Evolutionary conservation across 2,888 invertebrate genomes (phyloP), one percentile per base, ranked within the genome.

Genomic region (Pyrgus malvae): DNA sequence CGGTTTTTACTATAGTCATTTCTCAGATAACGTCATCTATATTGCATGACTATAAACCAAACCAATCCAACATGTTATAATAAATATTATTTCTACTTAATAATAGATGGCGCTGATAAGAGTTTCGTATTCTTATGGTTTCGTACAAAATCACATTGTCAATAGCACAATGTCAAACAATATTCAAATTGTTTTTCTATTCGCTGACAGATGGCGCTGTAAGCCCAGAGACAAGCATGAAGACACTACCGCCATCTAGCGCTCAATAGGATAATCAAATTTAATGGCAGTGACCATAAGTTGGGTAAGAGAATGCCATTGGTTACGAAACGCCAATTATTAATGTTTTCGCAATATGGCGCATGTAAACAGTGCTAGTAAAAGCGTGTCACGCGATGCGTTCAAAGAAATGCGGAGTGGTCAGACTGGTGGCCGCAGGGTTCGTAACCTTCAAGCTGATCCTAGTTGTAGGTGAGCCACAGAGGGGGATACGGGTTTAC

Each of bases 381-480:
- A 57, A 60, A 57, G 40, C 51, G 55, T 59, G 59, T 55, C 59
- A 57, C 50, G n/a, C n/a, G 54, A 56, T 48, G 50, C 50, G 45
- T 42, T 54, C 38, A 48, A 46, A 50, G 38, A 42, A 50, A 50
- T 42, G 42, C 50, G 29, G 23, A 49, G 41, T 14, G 42, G 42
- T 42, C 42, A 8, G 21, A 14, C 49, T 3, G 12, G 23, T 33
- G 33, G 42, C 50, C 42, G 25, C 17, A 8, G 42, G 50, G 25
- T 1, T 27, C 23, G 8, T 11, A 27, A 27, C 48, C 48, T 48
- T 37, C 35, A 31, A 21, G 33, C 2, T 23, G n/a, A n/a, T n/a
- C n/a, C n/a, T n/a, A n/a, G n/a, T n/a, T n/a, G n/a, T n/a, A n/a
- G n/a, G n/a, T n/a, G n/a, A n/a, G n/a, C n/a, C n/a, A n/a, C n/a